Base-by-base conservation (phyloP, 2,113 vertebrate species). In the Mixornis gularis region DNA sequence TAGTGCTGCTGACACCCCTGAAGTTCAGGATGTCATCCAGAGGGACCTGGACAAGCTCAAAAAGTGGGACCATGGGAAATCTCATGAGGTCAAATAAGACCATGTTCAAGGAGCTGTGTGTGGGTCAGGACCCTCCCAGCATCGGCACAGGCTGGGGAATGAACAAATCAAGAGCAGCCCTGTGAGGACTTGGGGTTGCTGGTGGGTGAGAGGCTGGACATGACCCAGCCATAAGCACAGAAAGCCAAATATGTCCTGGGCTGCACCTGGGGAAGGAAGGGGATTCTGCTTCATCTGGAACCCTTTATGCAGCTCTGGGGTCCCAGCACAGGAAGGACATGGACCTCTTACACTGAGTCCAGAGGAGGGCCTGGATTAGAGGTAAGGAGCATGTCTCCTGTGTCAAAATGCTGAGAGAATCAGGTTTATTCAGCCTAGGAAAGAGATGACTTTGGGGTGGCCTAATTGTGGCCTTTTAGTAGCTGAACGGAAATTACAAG, bases 41-140 rank as follows among this genome's bases (percentile, higher is more conserved):
- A 56, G 6, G 27, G 32, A 65, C 18, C 8, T 58, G 30, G 27
- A 38, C 27, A 65, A 21, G 36, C 6, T 20, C 0, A 1, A 10
- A 2, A 51, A 38, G 2, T 58, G 32, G 3, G 8, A 17, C 15
- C 32, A 25, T 4, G 7, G 32, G 10, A 52, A 27, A 27, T 44
- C 53, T 68, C 32, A 19, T 5, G 6, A 44, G 13, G 17, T 32
- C 43, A 18, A 59, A 26, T 32, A 58, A 49, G 17, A 58, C 30
- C 13, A 34, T 0, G 12, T 1, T 0, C 51, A 43, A 65, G 7
- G 27, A 13, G 4, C 58, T 64, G n/a, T 38, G n/a, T 1, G 0
- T 11, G 18, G 15, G 14, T 24, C 10, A 12, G 17, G 21, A 7
- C 26, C 17, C 11, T 2, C 13, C 30, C 5, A 20, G 9, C 6